Conservation (phyloP, 2,113 vertebrate species). For the Suricata suricatta region DNA sequence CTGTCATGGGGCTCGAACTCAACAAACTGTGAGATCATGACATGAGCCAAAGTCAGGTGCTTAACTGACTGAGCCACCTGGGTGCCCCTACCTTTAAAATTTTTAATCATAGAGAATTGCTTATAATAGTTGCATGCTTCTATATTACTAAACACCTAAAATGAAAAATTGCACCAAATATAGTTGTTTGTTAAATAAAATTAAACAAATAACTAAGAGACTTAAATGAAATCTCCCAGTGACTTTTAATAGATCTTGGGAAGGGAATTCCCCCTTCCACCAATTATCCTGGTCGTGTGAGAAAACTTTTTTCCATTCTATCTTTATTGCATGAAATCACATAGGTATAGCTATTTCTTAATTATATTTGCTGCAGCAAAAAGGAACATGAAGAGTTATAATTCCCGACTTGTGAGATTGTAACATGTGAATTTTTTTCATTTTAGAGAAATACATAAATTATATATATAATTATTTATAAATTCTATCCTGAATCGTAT, state of each 20-base stretch:
- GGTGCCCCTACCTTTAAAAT: too few species aligned
- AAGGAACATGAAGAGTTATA: neutral
- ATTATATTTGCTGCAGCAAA: neutral
- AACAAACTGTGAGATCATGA: too few species aligned
- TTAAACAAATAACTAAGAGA: neutral
- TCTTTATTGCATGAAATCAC: neutral
- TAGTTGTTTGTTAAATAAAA: conserved; percentile 36
- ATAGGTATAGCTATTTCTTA: neutral
- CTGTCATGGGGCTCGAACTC: too few species aligned
- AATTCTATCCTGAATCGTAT: neutral
- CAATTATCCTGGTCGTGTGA: neutral
- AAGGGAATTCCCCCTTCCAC: neutral
- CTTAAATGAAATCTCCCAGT: neutral
- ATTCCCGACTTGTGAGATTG: neutral
- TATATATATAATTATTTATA: neutral
- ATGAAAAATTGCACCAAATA: conserved; percentile 13
- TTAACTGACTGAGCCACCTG: too few species aligned
- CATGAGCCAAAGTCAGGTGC: too few species aligned
- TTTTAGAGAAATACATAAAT: neutral
- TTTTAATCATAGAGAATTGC: neutral
- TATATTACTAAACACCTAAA: neutral
- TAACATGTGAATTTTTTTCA: neutral
- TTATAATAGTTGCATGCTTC: neutral
- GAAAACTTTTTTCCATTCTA: neutral
- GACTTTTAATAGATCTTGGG: neutral